phyloP scores from a whole-genome alignment of 2,888 invertebrate species.

The Yponomeuta sedellus region DNA sequence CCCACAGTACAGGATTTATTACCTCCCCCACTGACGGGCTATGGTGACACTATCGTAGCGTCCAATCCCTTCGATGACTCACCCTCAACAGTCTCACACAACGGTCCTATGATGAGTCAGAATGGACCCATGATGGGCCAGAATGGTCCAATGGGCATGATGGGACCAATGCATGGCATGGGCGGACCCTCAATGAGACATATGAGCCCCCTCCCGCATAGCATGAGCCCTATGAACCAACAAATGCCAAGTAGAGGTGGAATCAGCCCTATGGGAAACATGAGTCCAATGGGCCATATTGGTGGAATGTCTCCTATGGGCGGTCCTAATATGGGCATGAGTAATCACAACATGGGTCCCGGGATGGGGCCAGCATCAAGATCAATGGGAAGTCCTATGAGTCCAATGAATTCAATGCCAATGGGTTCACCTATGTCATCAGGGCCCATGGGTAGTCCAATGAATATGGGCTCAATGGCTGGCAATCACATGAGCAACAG shows the following conservation, averaged over 20 bases:
- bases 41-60: conserved; percentile 95
- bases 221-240: conserved; percentile 79
- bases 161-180: conserved; percentile 79
- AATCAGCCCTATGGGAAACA: conserved; percentile 82
- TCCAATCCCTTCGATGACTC: conserved; percentile 97
- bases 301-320: conserved; percentile 83
- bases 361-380: conserved; percentile 74
- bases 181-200: conserved; percentile 80
- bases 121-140: conserved; percentile 82
- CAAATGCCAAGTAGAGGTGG: conserved; percentile 80
- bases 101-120: conserved; percentile 78
- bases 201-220: conserved; percentile 78
- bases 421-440: conserved; percentile 83
- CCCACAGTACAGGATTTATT: conserved; percentile 86
- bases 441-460: conserved; percentile 84
- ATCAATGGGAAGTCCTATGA: conserved; percentile 84
- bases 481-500: conserved; percentile 81
- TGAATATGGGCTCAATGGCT: conserved; percentile 81
- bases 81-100: conserved; percentile 79
- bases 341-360: conserved; percentile 79
- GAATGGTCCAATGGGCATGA: conserved; percentile 81
- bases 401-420: conserved; percentile 83
- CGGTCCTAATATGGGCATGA: conserved; percentile 81
- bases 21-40: conserved; percentile 91
- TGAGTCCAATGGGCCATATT: conserved; percentile 83